phyloP scores from a whole-genome alignment of 2,797 vertebrate genomes.

The Myripristis murdjan region DNA sequence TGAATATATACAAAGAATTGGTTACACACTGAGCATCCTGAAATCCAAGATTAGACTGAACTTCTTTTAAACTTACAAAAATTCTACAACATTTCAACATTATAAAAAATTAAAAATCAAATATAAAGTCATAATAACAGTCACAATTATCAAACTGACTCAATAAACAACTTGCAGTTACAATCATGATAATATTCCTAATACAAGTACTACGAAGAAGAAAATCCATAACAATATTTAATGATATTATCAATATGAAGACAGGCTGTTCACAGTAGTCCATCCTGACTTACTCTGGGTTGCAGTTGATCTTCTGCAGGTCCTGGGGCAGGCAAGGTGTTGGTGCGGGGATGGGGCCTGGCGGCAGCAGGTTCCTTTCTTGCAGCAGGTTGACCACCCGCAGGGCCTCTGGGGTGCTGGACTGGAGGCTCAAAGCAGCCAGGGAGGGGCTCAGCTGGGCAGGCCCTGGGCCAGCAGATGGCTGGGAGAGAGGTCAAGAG shows the following conservation, averaged over 20 bases:
- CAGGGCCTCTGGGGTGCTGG: conserved; percentile 90
- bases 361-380: conserved; percentile 94
- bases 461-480: conserved; percentile 83
- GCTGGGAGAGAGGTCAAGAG: conserved; percentile 67
- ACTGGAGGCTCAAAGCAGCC: conserved; percentile 89
- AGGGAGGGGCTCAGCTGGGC: conserved; percentile 90
- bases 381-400: conserved; percentile 95
- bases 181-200: neutral
- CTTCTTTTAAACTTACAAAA: too few species aligned
- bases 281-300: conserved; percentile 91
- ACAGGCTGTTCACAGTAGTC: neutral
- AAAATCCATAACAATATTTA: too few species aligned
- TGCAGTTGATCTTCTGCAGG: conserved; percentile 95
- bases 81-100: too few species aligned
- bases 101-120: too few species aligned
- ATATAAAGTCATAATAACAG: too few species aligned
- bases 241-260: neutral
- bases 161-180: too few species aligned
- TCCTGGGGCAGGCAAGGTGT: conserved; percentile 94
- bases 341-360: conserved; percentile 86
- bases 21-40: too few species aligned
- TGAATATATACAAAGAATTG: too few species aligned
- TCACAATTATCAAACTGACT: too few species aligned
- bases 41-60: too few species aligned
- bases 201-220: neutral